Evolutionary conservation across 2,888 invertebrate species (phyloP), one percentile per base, ranked within the genome.

Genomic region (Portevinia maculata): DNA sequence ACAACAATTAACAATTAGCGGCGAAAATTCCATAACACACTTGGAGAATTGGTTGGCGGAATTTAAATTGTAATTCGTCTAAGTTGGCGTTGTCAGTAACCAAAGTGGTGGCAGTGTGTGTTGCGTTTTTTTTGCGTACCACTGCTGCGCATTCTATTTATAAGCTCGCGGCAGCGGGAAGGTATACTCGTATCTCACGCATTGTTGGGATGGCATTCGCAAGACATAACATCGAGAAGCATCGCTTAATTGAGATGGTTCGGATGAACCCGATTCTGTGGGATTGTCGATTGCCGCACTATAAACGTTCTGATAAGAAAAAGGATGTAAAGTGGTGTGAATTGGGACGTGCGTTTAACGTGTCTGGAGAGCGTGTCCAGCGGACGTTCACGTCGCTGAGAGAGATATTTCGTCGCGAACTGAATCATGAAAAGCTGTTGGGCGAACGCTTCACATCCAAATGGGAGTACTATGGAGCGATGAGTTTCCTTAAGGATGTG

Each of bases 271-370:
- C 89, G 13, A 90, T 89, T 44, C 85, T 89, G 1, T 89, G 89
- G 89, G 89, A 89, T 65, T 90, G 89, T 41, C 89, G 89, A 1
- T 79, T 89, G 86, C 90, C 90, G 0, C 90, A 89, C 83, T 89
- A 89, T 84, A 89, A 89, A 70, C 87, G 89, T 59, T 90, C 89
- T 34, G 89, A 89, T 76, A 90, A 90, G 84, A 89, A 88, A 69
- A 89, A 89, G 85, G 88, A 90, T 65, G 84, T 89, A 24, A 89
- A 90, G 79, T 89, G 89, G 89, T 89, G 88, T 65, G 90, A 90
- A 65, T 81, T 89, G 71, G 89, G 89, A 0, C 88, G 89, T 17
- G 85, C 88, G 11, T 89, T 89, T 78, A 88, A 87, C 19, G 89
- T 89, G 13, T 89, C 87, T 34, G 89, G 89, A 1, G 89, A 89